These are phyloP conservation scores for Drosophila biarmipes DNA, from an alignment of 1,140 invertebrate species.

Conservation along the genomic window DNA sequence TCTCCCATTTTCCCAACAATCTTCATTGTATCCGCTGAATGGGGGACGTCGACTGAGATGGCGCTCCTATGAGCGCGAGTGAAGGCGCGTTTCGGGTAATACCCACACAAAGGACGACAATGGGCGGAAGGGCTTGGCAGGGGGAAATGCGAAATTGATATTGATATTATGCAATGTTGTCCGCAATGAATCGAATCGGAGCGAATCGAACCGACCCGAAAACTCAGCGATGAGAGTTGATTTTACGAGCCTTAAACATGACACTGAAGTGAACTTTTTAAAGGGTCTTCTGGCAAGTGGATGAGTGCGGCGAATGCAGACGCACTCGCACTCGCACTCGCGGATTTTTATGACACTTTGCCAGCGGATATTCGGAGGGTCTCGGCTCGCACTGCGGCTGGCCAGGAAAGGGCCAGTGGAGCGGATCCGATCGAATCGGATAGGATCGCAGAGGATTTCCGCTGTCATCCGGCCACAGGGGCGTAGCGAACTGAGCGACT, in stretches of 20 bases:
- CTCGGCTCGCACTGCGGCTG: constrained; percentile 1
- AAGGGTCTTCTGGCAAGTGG: constrained; percentile 3
- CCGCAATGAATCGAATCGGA: constrained; percentile 21
- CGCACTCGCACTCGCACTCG: neutral
- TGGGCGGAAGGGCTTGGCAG: neutral
- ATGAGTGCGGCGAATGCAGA: constrained; percentile 25
- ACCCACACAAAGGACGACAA: constrained; percentile 39
- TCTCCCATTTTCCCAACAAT: constrained; percentile 4
- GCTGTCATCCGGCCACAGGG: constrained; percentile 6
- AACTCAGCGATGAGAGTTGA: constrained; percentile 38
- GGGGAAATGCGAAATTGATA: constrained; percentile 44
- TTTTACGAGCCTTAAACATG: constrained; percentile 63
- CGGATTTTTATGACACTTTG: constrained; percentile 37
- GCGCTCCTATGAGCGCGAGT: constrained; percentile 27
- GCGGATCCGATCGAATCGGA: constrained; percentile 1
- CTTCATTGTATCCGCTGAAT: constrained; percentile 14
- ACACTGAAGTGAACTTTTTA: constrained; percentile 44
- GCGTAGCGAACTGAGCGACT: neutral
- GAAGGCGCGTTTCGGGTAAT: constrained; percentile 21
- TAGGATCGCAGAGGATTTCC: constrained; percentile 11
- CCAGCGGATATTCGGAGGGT: neutral
- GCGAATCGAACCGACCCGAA: constrained; percentile 6
- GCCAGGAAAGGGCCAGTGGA: constrained; percentile 4
- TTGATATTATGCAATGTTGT: constrained; percentile 51
- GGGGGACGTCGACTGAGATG: constrained; percentile 22